These are phyloP conservation scores for Gallinago solitaria DNA, from an alignment of 2,797 vertebrate genomes.

Conservation along the genomic window DNA sequence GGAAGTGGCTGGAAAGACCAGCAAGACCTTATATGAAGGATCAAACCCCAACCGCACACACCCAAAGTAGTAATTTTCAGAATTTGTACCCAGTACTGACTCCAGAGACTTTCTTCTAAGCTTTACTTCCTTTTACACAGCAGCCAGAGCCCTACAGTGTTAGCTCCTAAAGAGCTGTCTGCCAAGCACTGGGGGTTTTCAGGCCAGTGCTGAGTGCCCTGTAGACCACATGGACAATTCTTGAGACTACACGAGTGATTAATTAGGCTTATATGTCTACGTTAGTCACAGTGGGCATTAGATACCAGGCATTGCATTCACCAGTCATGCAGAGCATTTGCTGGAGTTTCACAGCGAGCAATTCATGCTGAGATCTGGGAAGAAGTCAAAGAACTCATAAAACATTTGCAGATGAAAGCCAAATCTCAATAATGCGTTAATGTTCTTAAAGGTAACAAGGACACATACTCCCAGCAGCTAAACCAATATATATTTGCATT, in stretches of 20 bases:
- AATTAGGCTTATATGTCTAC: neutral
- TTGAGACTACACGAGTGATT: neutral
- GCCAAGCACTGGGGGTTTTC: neutral
- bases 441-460: neutral
- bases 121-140: neutral
- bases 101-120: neutral
- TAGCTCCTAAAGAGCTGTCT: neutral
- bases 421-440: neutral
- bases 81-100: neutral
- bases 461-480: neutral
- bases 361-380: neutral
- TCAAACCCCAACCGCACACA: neutral
- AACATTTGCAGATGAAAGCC: neutral
- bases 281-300: accelerated
- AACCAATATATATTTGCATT: neutral
- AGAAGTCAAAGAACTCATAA: neutral
- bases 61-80: neutral
- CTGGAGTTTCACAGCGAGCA: neutral
- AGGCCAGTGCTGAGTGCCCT: neutral
- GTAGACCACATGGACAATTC: neutral
- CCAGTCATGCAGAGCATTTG: neutral
- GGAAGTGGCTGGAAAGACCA: neutral
- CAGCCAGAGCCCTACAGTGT: neutral
- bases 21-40: neutral
- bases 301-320: neutral